These are phyloP conservation scores for Fulica atra DNA, from an alignment of 2,113 vertebrate genomes.

Conservation along the genomic window DNA sequence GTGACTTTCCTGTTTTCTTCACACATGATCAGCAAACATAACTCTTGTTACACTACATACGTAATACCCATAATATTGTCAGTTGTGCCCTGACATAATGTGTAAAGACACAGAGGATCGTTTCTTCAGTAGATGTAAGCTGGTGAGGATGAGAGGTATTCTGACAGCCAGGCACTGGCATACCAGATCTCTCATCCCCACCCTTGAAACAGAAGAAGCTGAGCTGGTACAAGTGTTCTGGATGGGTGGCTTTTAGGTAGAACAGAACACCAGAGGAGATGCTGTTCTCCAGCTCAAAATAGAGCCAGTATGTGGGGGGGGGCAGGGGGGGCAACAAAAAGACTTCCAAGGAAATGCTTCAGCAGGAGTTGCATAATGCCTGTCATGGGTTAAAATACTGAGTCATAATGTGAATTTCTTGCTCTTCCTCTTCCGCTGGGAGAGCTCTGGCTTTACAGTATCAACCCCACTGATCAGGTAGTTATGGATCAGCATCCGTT, in stretches of 20 bases:
- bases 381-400: background rate
- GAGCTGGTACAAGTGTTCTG: background rate
- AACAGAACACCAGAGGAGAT: background rate
- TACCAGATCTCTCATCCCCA: background rate
- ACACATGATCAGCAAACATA: conserved; percentile 55
- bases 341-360: background rate
- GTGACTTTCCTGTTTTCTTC: conserved; percentile 58
- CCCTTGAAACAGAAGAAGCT: background rate
- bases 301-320: background rate
- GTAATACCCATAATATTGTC: conserved; percentile 53
- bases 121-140: background rate
- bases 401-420: background rate
- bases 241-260: background rate
- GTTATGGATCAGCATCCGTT: background rate
- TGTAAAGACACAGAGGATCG: conserved; percentile 41
- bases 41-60: conserved; percentile 38
- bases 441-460: background rate
- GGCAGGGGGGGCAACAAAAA: background rate
- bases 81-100: conserved; percentile 51
- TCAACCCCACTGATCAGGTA: background rate
- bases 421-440: background rate
- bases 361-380: background rate
- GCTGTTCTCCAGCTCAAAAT: background rate
- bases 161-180: background rate
- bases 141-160: conserved; percentile 15